Conservation (phyloP, 2,888 invertebrate species). For the Calameuta filiformis region DNA sequence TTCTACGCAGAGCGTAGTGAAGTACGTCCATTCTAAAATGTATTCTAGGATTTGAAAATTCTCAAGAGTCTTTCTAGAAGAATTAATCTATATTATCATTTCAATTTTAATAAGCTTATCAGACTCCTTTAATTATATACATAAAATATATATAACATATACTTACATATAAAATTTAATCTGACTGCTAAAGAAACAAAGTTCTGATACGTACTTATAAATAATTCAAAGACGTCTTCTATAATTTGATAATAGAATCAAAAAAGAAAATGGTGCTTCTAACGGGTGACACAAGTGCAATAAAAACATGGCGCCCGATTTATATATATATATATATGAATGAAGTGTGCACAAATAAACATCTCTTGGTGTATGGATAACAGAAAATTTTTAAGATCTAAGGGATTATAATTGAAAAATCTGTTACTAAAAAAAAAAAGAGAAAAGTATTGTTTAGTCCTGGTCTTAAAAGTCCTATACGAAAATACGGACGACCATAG, state of each 20-base stretch:
- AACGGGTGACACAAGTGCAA: background rate
- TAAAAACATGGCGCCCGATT: background rate
- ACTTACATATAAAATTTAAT: background rate
- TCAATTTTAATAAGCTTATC: background rate
- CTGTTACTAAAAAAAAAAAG: background rate
- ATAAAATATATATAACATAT: background rate
- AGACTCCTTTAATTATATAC: background rate
- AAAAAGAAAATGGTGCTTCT: conserved; percentile 24
- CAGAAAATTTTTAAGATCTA: background rate
- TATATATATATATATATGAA: background rate
- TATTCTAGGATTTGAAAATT: background rate
- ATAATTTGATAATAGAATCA: conserved; percentile 17
- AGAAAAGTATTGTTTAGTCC: background rate
- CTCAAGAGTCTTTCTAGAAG: background rate
- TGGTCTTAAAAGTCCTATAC: background rate
- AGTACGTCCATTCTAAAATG: background rate
- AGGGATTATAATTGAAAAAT: background rate
- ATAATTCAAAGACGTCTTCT: conserved; percentile 9
- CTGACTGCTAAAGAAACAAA: conserved; percentile 15
- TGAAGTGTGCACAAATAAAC: background rate
- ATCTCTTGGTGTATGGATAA: too few species aligned
- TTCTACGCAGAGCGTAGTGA: background rate
- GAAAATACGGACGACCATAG: background rate
- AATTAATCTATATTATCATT: background rate
- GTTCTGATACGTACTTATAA: conserved; percentile 24